Conservation (phyloP, 2,888 invertebrate genomes). For the Escarpia spicata region DNA sequence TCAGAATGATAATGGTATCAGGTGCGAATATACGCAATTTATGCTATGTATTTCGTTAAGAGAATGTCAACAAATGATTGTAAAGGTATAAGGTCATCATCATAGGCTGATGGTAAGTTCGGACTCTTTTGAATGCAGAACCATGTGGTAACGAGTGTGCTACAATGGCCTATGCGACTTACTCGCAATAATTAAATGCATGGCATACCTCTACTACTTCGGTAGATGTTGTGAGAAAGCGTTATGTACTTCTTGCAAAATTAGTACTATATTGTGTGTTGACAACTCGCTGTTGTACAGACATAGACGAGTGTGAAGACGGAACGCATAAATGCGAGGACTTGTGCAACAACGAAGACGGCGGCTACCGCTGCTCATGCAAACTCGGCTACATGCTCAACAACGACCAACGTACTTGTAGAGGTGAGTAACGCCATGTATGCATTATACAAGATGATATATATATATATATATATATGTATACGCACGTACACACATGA, state of each 20-base stretch:
- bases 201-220: no score
- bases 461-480: background rate
- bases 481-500: no score
- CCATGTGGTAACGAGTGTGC: background rate
- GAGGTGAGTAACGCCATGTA: background rate
- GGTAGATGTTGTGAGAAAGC: no score
- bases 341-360: background rate
- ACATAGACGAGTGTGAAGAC: background rate
- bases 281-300: background rate
- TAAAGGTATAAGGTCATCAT: background rate
- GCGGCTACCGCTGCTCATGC: background rate
- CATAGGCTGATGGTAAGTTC: background rate
- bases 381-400: background rate
- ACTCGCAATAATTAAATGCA: no score
- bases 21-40: no score
- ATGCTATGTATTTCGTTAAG: no score
- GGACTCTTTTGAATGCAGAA: background rate
- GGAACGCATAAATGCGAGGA: background rate
- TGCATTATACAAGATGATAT: background rate
- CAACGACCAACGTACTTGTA: background rate
- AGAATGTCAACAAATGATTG: background rate
- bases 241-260: no score
- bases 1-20: no score
- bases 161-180: no score
- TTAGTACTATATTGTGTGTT: no score